Base-by-base conservation (phyloP, 2,797 vertebrate genomes). In the Melanotaenia maccullochi region DNA sequence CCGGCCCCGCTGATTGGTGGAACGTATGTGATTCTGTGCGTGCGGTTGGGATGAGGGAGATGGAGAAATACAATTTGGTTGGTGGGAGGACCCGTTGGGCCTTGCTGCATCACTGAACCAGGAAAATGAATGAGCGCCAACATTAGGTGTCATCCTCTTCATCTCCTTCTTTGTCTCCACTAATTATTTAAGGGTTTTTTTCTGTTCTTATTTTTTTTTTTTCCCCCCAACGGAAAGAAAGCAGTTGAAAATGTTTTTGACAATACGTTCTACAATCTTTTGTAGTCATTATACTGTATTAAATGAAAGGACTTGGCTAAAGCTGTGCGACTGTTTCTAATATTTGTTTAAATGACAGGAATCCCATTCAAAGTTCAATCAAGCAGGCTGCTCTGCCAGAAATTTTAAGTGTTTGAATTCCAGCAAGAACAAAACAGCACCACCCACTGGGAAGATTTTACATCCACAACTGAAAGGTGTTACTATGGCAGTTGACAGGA, bases 91-190 rank as follows among this genome's bases (percentile, higher is more conserved):
- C 87, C 78, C 44, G 67, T 65, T 76, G 88, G 86, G 90, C 89
- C 87, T 93, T 85, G 71, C 91, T 86, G 90, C 89, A 92, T 93
- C 89, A 90, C 83, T 87, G 86, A 89, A 88, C 82, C 83, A 79
- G 72, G 81, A 74, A 90, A 87, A 89, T 90, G 87, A 89, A 88
- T 86, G 88, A 87, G 76, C 81, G 81, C 70, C 78, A 85, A 88
- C 73, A 68, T 81, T 76, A 82, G 85, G 83, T 84, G 82, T 85
- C 81, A 85, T 75, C 79, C 71, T 65, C 60, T 74, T 76, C 68
- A 57, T 84, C 74, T 72, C 52, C 65, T 28, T 28, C 4, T 68
- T 65, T 70, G 81, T 73, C 62, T 66, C 57, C 3, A 2, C 47
- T 67, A 54, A 72, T 75, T 81, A 86, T 11, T 59, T 44, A 44